Base-by-base conservation (phyloP, 1,140 invertebrate species). In the Heterodera schachtii region DNA sequence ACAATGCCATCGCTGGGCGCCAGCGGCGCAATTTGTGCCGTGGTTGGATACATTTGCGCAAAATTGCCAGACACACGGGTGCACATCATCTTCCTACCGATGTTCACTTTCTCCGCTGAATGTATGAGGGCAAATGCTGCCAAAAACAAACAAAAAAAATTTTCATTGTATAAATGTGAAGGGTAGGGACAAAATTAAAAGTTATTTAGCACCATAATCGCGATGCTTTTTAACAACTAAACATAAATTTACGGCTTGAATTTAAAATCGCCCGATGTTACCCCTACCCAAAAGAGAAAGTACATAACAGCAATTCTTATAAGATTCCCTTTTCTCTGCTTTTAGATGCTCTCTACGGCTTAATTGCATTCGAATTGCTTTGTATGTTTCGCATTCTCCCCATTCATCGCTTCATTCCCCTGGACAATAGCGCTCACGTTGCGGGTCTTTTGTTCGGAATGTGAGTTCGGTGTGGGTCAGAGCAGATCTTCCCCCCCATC, bases 371-470 rank as follows among this genome's bases (percentile, higher is more conserved):
- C 57, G 96, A 98, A 8, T 16, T 81, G 11, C 11, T 81, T n/a
- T 49, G 47, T 49, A 93, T 93, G 11, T 92, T 98, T 70, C 93
- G 98, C 89, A 92, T 92, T 4, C 87, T 98, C 57, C 96, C 98
- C 91, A 90, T 93, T 73, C 91, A 93, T 44, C 96, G 96, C 31
- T 92, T 96, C 95, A 93, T 93, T 90, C 93, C 95, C 81, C 95
- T 98, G 90, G 97, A 98, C 90, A 96, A 98, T 92, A 96, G 96
- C n/a, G 96, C 95, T 47, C 97, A 98, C 94, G 93, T 98, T 84
- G 95, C 95, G 73, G 96, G 96, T 75, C 94, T 94, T 64, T 87
- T 95, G 66, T 96, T 94, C 92, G 96, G 96, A 83, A 9, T 86
- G 84, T 85, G 73, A 70, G 85, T 66, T n/a, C 19, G 46, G 21